phyloP scores from a whole-genome alignment of 2,888 invertebrate genomes.

The Polia nebulosa region DNA sequence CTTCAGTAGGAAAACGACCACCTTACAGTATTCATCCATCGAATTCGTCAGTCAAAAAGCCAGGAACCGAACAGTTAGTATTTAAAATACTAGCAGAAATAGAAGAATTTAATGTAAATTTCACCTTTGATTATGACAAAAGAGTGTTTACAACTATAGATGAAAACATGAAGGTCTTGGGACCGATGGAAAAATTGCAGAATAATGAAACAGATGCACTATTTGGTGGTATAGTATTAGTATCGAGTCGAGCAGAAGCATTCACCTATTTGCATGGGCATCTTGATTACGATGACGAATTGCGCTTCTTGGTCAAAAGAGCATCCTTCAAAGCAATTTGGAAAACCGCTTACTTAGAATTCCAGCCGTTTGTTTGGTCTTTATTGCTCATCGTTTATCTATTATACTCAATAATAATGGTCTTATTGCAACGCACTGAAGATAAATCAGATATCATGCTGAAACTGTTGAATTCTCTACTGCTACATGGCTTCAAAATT shows the following conservation, averaged over 20 bases:
- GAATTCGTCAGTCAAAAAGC: not conserved
- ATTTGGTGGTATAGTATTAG: constrained; percentile 43
- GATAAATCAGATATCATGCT: constrained; percentile 45
- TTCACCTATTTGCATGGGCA: constrained; percentile 41
- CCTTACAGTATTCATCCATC: constrained; percentile 71
- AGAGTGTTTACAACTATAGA: constrained; percentile 19
- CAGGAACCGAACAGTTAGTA: constrained; percentile 49
- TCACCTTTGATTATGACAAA: constrained; percentile 10
- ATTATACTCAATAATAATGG: constrained; percentile 32
- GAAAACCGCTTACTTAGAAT: constrained; percentile 65
- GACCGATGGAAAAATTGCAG: constrained; percentile 46
- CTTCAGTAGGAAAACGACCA: constrained; percentile 71
- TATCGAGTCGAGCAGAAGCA: constrained; percentile 23
- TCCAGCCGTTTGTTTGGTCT: constrained; percentile 55
- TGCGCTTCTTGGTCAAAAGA: constrained; percentile 49
- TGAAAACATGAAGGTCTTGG: constrained; percentile 37
- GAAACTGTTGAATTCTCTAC: constrained; percentile 31
- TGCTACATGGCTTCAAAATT: constrained; percentile 45
- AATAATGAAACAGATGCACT: constrained; percentile 47
- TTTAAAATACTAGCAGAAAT: constrained; percentile 37
- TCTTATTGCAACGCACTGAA: constrained; percentile 26
- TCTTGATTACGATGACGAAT: constrained; percentile 51
- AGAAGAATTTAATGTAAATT: constrained; percentile 44
- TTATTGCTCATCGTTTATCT: constrained; percentile 30
- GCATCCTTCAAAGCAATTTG: constrained; percentile 49